Evolutionary conservation across 2,888 invertebrate genomes (phyloP), one percentile per base, ranked within the genome.

Genomic region (Lasioglossum malachurum): DNA sequence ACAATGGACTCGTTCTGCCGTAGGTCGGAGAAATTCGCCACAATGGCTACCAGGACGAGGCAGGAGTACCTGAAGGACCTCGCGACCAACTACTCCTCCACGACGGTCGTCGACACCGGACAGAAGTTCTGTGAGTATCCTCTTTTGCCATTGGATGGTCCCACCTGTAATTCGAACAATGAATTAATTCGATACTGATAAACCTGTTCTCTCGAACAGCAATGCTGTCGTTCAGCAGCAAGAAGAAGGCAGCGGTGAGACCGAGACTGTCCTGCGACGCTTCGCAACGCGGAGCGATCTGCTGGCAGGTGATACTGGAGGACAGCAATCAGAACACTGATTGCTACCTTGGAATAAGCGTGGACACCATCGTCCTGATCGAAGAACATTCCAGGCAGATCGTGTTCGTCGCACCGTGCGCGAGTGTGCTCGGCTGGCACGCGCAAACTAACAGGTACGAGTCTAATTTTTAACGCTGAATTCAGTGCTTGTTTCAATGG

Each of bases 11-110:
- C 14, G 4, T 35, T 19, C 72, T 44, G 31, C 49, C 81, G 23
- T 71, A 97, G 98, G 92, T 99, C 99, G 72, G 98, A 99, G 93
- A 99, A 99, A 96, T 99, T 99, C 96, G 98, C 98, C 79, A 98
- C 98, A 75, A 99, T 99, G 99, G 99, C 99, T 19, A 98, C 98
- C 16, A 96, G 99, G 92, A 99, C 99, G 69, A 96, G 99, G 89
- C 98, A 99, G 95, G 99, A 99, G 96, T 99, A 99, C 95, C 96
- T 99, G 92, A 99, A 99, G 95, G 99, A 99, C 95, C 96, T 99
- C 92, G 98, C 98, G 46, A 97, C 97, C 88, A 98, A 98, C 95
- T 97, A 97, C 95, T 97, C 97, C 7, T 97, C 98, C 23, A 97
- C 97, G 75, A 97, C 98, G 7, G 96, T 97, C 4, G 97, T 99